phyloP scores from a whole-genome alignment of 2,113 vertebrate genomes.

The Recurvirostra avosetta region DNA sequence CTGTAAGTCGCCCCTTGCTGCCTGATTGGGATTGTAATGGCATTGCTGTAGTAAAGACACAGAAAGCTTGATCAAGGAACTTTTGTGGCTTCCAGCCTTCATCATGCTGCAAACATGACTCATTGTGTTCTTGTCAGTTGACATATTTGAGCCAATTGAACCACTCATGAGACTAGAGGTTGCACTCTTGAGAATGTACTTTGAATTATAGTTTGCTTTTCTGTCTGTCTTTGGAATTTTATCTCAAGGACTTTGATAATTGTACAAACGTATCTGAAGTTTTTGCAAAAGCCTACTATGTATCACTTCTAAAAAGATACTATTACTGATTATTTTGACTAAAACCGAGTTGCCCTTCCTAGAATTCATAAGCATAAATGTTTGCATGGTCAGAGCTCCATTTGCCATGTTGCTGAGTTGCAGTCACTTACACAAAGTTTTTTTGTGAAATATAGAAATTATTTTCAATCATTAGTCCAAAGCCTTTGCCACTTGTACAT shows the following conservation, averaged over 20 bases:
- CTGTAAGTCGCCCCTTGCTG: neutral
- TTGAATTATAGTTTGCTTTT: neutral
- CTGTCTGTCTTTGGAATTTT: neutral
- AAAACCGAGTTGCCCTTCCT: neutral
- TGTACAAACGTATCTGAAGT: neutral
- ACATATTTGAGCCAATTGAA: neutral
- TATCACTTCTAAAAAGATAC: neutral
- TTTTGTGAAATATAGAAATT: neutral
- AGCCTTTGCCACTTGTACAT: neutral
- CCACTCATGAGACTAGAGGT: neutral
- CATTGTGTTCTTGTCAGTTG: neutral
- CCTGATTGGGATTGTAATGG: neutral
- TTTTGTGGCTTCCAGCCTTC: neutral
- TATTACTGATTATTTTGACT: neutral
- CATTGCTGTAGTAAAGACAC: neutral
- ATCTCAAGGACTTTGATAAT: neutral
- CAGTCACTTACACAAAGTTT: neutral
- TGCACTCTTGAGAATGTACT: neutral
- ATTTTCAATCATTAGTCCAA: neutral
- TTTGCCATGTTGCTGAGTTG: neutral
- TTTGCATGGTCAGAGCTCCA: neutral
- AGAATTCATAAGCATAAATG: neutral
- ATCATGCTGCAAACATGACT: neutral
- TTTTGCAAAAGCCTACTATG: neutral
- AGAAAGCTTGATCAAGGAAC: neutral